Conservation (phyloP, 2,797 vertebrate genomes). For the Limosa lapponica region DNA sequence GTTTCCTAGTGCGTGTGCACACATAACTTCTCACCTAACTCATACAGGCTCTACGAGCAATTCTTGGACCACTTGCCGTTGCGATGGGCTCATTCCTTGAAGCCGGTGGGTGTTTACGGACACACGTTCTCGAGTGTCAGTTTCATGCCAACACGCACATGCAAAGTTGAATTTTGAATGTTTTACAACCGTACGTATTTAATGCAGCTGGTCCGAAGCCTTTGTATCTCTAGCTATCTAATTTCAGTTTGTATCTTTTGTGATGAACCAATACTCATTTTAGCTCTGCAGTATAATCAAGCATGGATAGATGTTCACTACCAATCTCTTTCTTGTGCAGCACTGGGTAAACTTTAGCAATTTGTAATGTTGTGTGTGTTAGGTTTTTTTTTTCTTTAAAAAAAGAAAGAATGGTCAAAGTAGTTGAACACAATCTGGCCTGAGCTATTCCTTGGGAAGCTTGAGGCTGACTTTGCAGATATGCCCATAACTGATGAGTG, state of each 20-base stretch:
- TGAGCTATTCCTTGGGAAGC: background rate
- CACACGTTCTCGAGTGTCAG: background rate
- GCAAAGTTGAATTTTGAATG: conserved; percentile 59
- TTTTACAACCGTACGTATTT: conserved; percentile 31
- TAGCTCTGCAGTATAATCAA: conserved; percentile 41
- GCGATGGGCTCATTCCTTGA: background rate
- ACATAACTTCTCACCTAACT: background rate
- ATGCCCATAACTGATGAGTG: background rate
- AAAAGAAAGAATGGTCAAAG: conserved; percentile 9
- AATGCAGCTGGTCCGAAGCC: conserved; percentile 57
- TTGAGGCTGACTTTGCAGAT: conserved; percentile 21
- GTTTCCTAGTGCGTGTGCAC: background rate
- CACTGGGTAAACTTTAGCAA: conserved; percentile 64
- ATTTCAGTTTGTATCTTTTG: conserved; percentile 32
- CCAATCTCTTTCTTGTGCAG: conserved; percentile 38
- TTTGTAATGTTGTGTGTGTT: conserved; percentile 28
- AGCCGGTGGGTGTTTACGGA: background rate
- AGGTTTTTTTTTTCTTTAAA: conserved; percentile 16
- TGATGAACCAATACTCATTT: conserved; percentile 63
- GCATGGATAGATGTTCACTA: conserved; percentile 62
- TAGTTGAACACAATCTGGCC: background rate
- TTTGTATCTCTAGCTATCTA: conserved; percentile 29
- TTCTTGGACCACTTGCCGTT: background rate
- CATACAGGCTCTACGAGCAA: background rate
- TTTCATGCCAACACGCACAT: conserved; percentile 42